Evolutionary conservation across 2,888 invertebrate species (phyloP).

Genomic region (Balanococcus diminutus): DNA sequence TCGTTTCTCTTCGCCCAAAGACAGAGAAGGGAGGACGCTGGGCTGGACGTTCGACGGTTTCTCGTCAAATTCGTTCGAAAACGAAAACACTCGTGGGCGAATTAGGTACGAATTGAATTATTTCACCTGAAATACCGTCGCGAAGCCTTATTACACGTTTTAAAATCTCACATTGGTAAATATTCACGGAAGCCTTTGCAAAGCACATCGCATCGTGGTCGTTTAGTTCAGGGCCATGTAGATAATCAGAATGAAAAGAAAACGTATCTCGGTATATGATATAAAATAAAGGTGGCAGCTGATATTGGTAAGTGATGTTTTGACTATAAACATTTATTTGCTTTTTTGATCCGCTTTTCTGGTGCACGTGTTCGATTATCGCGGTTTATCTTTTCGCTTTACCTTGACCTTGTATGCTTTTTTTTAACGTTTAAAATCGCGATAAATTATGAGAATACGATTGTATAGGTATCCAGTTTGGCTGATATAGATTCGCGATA

Average conservation of each 20-base stretch:
- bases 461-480: background rate
- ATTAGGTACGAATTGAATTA: too few relatives aligned
- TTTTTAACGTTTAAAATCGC: background rate
- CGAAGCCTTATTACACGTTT: background rate
- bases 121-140: slow-evolving; percentile 11
- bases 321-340: background rate
- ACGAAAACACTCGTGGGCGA: too few relatives aligned
- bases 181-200: background rate
- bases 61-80: background rate
- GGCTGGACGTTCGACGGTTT: too few relatives aligned
- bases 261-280: background rate
- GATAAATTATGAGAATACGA: background rate
- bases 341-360: background rate
- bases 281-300: background rate
- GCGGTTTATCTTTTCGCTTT: background rate
- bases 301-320: slow-evolving; percentile 12
- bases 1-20: background rate
- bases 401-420: background rate
- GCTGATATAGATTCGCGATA: background rate
- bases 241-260: background rate
- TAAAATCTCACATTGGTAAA: background rate
- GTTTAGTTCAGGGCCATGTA: slow-evolving; percentile 1
- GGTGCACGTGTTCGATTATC: background rate
- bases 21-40: background rate
- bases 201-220: background rate